Base-by-base conservation (phyloP, 2,797 vertebrate species). In the Glossophaga mutica region DNA sequence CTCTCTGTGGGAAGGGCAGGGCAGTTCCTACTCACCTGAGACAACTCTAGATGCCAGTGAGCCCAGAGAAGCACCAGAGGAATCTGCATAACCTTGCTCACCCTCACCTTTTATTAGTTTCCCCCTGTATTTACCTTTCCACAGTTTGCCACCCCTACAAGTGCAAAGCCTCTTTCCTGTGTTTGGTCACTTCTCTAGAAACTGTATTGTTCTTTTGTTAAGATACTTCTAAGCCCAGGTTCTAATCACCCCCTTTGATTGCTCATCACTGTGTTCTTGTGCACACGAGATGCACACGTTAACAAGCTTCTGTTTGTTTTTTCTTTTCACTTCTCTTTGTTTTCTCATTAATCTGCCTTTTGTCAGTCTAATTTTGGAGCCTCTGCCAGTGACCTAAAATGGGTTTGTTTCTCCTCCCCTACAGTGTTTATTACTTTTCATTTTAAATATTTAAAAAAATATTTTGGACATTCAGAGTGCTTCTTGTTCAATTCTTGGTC, bases 361-460 rank as follows among this genome's bases (percentile, higher is more conserved):
- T 10, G 2, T 57, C 7, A 77, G 50, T 37, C 70, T 76, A 16
- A 34, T 85, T 77, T 48, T 55, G 55, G 86, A 79, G 37, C 32
- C 44, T 22, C 52, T 44, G 46, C 77, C 37, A 42, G 14, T 37
- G 8, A 74, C 5, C 34, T 59, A 67, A 83, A 32, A 14, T 67
- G 32, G 68, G 32, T 22, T 48, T 62, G 86, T 37, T 48, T 2
- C 4, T 18, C 79, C 15, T 68, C 8, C 7, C 22, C 12, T 70
- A 10, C 3, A 2, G 16, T 78, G 57, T 90, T 37, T n/a, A 57
- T 77, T 77, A 79, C 62, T 87, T 90, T 94, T 73, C 26, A 26
- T 91, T 90, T 73, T 83, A 94, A 87, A 79, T 42, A 84, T 22
- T 87, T 84, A 42, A 46, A 92, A 77, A 93, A 26, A 22, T 34